These are phyloP conservation scores for Champsocephalus esox DNA, from an alignment of 2,797 vertebrate species.

Conservation along the genomic window DNA sequence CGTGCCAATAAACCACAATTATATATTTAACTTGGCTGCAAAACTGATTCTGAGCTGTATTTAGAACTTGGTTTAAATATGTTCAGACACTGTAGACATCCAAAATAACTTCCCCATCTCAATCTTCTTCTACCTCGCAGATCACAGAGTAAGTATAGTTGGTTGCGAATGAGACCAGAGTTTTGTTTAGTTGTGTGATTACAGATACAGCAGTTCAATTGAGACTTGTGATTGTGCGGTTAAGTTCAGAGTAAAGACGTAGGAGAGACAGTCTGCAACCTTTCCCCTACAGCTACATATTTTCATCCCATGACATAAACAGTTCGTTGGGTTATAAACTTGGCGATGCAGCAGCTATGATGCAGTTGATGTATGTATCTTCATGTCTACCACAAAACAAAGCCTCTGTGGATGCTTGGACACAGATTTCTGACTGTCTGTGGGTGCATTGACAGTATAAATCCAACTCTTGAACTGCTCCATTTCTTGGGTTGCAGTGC, in stretches of 20 bases:
- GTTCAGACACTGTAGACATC: not conserved
- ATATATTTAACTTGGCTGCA: too few relatives aligned
- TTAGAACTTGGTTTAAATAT: not conserved
- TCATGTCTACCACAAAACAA: slow-evolving; percentile 6
- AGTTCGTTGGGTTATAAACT: too few relatives aligned
- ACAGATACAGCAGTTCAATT: slow-evolving; percentile 17
- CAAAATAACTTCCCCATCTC: not conserved
- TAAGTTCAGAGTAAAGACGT: not conserved
- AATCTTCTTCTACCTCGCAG: not conserved
- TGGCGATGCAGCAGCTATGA: not conserved
- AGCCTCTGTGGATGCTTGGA: not conserved
- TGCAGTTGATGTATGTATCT: not conserved
- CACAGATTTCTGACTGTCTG: not conserved
- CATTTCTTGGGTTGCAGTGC: not conserved
- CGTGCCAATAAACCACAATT: too few relatives aligned
- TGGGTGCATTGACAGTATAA: slow-evolving; percentile 6
- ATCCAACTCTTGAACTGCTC: slow-evolving; percentile 1
- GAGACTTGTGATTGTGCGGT: slow-evolving; percentile 12
- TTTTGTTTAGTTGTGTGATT: slow-evolving; percentile 13
- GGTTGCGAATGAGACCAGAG: too few relatives aligned
- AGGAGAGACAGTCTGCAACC: slow-evolving; percentile 5
- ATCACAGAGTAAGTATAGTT: not conserved
- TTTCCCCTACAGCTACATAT: not conserved
- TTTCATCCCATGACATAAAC: too few relatives aligned
- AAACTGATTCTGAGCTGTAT: not conserved